Evolutionary conservation across 2,113 vertebrate genomes (phyloP).

Genomic region (Pangasianodon hypophthalmus): DNA sequence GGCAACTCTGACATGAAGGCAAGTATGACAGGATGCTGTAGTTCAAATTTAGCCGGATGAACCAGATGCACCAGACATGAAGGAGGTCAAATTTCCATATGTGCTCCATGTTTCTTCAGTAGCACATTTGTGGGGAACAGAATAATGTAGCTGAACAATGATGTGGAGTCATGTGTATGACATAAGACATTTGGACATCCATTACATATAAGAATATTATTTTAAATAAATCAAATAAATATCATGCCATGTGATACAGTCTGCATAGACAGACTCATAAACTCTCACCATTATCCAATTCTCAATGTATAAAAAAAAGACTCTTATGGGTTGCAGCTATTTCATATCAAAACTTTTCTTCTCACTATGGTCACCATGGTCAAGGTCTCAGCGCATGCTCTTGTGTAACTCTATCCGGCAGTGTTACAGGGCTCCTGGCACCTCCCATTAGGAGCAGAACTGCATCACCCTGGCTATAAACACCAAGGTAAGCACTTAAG

Average conservation of each 20-base stretch:
- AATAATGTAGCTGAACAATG: not conserved
- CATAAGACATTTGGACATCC: not conserved
- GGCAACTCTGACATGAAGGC: constrained; percentile 48
- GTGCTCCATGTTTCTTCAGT: constrained; percentile 7
- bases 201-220: not conserved
- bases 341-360: not conserved
- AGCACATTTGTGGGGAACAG: not conserved
- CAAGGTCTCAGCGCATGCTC: constrained; percentile 58
- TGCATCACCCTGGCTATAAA: constrained; percentile 73
- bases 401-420: constrained; percentile 75
- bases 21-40: constrained; percentile 40
- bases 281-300: not conserved
- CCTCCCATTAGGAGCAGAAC: constrained; percentile 73
- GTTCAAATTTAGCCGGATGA: constrained; percentile 47
- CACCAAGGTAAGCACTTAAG: constrained; percentile 71
- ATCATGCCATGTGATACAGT: not conserved
- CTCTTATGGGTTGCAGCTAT: not conserved
- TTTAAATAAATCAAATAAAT: not conserved
- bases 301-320: constrained; percentile 43
- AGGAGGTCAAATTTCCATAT: constrained; percentile 25
- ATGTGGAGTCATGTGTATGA: not conserved
- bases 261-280: not conserved
- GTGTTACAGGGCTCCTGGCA: constrained; percentile 70
- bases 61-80: constrained; percentile 26
- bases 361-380: constrained; percentile 7